Evolutionary conservation across 2,888 invertebrate genomes (phyloP), one percentile per base, ranked within the genome.

Genomic region (Drosophila niveifrons): DNA sequence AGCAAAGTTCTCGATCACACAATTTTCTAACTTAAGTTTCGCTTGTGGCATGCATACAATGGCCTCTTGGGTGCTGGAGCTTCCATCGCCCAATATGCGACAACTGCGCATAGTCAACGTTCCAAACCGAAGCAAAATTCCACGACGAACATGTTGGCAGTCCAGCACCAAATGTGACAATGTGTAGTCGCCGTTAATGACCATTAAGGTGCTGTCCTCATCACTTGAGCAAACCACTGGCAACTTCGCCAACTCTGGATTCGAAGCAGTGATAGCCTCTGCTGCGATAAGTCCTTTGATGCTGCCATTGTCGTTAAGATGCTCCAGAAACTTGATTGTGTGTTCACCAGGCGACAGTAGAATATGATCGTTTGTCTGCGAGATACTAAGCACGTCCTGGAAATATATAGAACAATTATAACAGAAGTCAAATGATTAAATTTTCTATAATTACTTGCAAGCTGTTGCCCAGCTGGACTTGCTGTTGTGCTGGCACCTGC

Each of bases 151-250:
- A 15, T 92, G 92, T 31, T 91, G 91, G 46, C 94, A 93, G 76
- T 94, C 92, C 11, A 95, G 85, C 1, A 93, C 93, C 36, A 95
- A 36, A 82, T 94, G 94, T 73, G 94, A 93, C n/a, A 95, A 75
- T 1, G 91, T 66, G 47, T 93, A 93, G 77, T 93, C 90, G 0
- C 93, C 93, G 68, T 93, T 92, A 34, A 94, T 93, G 71, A 94
- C 93, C 15, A 95, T 89, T 72, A 95, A 90, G 0, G 94, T 92
- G 79, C 93, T 93, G 63, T 94, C 94, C 50, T 93, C 93, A 43
- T 93, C 93, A 17, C 93, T 92, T 1, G 93, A 92, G 69, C 92
- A 87, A 15, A 94, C 82, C 29, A 92, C 76, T 0, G 92, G 92
- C 6, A 86, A 56, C 4, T 88, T 82, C 3, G 58, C 36, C 0